These are phyloP conservation scores for Macrobrachium rosenbergii DNA, from an alignment of 1,140 invertebrate species.

Conservation along the genomic window DNA sequence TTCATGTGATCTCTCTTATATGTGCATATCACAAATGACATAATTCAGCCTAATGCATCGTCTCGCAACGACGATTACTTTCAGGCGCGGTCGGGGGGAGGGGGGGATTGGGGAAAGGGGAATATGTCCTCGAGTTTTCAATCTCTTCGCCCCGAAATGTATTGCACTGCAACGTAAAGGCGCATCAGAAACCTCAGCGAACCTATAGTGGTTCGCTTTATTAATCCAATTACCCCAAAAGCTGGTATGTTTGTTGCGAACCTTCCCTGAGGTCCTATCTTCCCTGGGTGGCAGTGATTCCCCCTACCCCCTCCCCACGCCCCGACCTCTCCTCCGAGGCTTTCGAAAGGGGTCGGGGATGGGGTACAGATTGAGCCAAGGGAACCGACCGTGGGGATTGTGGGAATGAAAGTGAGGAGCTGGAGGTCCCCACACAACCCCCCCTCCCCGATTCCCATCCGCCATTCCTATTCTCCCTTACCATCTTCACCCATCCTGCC, in stretches of 20 bases:
- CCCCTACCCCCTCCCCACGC: neutral
- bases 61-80: too few species aligned
- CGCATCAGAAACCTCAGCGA: neutral
- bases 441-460: too few species aligned
- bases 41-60: too few species aligned
- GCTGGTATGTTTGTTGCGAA: conserved; percentile 34
- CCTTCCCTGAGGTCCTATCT: conserved; percentile 28
- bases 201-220: conserved; percentile 40
- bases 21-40: too few species aligned
- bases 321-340: neutral
- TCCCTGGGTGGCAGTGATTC: neutral
- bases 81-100: too few species aligned
- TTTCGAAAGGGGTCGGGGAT: neutral
- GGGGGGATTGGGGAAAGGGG: neutral
- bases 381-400: too few species aligned
- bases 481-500: too few species aligned
- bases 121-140: neutral
- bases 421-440: too few species aligned
- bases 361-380: too few species aligned
- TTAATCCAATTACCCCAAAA: conserved; percentile 57
- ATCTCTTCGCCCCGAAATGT: neutral
- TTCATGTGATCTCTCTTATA: too few species aligned
- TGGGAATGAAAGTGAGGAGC: too few species aligned
- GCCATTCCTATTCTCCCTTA: too few species aligned
- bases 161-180: neutral